Percentiles rank a stretch among this genome's conserved stretches.
These are phyloP conservation scores for Blastobasis adustella DNA, from an alignment of 2,888 invertebrate species.

Conservation along the genomic window DNA sequence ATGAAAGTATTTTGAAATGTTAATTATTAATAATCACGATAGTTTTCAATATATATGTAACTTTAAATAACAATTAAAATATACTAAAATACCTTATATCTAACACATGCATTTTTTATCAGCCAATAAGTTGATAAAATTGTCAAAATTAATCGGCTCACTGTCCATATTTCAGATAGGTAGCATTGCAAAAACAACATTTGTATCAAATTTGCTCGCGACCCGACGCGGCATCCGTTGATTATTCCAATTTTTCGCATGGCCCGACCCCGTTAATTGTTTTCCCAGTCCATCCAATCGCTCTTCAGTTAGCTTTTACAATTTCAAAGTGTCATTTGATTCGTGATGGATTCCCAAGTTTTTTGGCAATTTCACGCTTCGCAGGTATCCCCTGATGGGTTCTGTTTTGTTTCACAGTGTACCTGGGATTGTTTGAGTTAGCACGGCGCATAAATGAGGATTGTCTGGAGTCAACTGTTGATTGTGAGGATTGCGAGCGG, in stretches of 20 bases:
- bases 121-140: no score
- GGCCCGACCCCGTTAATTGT: constrained; percentile 56
- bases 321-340: constrained; percentile 71
- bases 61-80: no score
- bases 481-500: no score
- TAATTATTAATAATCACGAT: no score
- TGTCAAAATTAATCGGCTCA: no score
- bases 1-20: no score
- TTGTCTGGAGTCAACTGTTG: no score
- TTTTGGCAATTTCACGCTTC: constrained; percentile 69
- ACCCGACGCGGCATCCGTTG: constrained; percentile 44
- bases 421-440: constrained; percentile 12
- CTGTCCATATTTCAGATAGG: no score
- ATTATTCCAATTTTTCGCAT: constrained; percentile 65
- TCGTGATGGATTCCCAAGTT: constrained; percentile 68
- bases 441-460: background rate
- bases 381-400: constrained; percentile 46
- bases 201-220: constrained; percentile 44
- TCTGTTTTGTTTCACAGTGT: constrained; percentile 49
- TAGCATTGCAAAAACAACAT: constrained; percentile 41
- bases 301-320: constrained; percentile 66
- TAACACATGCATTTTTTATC: no score
- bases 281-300: constrained; percentile 60
- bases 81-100: no score
- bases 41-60: no score